These are phyloP conservation scores for Schizaphis graminum DNA, from an alignment of 2,888 invertebrate species.

Conservation along the genomic window DNA sequence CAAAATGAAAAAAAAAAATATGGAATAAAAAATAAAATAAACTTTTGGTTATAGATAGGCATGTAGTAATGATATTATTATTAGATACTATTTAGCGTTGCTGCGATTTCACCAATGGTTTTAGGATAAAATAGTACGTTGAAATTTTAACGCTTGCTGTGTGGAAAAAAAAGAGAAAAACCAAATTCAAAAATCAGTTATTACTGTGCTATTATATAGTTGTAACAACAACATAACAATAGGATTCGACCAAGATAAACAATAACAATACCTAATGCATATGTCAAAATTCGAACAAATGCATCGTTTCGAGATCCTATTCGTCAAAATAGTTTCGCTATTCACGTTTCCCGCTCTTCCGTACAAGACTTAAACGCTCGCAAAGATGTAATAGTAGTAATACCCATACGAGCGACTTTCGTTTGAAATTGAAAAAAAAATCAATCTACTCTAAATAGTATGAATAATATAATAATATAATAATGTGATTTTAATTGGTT, in stretches of 20 bases:
- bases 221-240: neutral
- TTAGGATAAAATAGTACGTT: neutral
- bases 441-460: neutral
- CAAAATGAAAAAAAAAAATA: too few species aligned
- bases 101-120: neutral
- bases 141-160: neutral
- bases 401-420: neutral
- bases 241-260: neutral
- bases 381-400: neutral
- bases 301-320: neutral
- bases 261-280: neutral
- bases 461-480: neutral
- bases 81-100: neutral
- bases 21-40: neutral
- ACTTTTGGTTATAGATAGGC: neutral
- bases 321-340: neutral
- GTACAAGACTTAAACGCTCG: neutral
- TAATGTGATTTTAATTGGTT: conserved; percentile 41
- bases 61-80: neutral
- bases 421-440: neutral
- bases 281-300: neutral
- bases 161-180: neutral
- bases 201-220: neutral
- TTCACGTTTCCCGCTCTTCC: neutral
- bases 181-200: neutral